Evolutionary conservation across 2,113 vertebrate species (phyloP), one percentile per base, ranked within the genome.

Genomic region (Nyctereutes procyonoides): DNA sequence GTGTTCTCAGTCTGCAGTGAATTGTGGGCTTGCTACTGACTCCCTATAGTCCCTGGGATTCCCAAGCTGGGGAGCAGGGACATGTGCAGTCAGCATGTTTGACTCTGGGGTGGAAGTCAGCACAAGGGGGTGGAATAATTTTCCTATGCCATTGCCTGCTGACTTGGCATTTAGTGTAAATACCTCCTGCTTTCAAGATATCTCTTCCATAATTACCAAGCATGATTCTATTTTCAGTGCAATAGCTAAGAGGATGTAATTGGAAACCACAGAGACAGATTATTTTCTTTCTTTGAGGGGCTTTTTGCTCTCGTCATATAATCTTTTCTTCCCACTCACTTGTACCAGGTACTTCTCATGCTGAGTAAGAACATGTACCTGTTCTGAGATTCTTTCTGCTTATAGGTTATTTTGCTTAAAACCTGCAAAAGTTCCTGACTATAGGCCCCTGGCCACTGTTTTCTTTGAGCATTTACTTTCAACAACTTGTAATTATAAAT

Each of bases 171-270:
- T 93, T 96, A 48, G 22, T 60, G 26, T 77, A 97, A 97, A 86
- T 95, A 90, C 53, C 69, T 97, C 82, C 87, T 88, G 80, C 38
- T 95, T 93, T 84, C 76, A 81, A 85, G 90, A 80, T 90, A 96
- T 81, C 83, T 87, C 69, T 95, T 96, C 63, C 90, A 60, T 90
- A 96, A 97, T 97, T 97, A 90, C 87, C 30, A 88, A 94, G 96
- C 88, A 76, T 51, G 80, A 95, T 84, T 96, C 96, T 97, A 88
- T 98, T 96, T 96, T 97, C 65, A 92, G 96, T 56, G 48, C 35
- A 85, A 71, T 93, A 77, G 96, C 87, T 96, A 90, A 96, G 84
- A 92, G 43, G 28, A 20, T 92, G 17, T 85, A 97, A 96, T 82
- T 94, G 90, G 90, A 98, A 93, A 96, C 88, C 83, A 94, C 58